phyloP scores from a whole-genome alignment of 2,797 vertebrate species.

The Hydrolagus colliei region DNA sequence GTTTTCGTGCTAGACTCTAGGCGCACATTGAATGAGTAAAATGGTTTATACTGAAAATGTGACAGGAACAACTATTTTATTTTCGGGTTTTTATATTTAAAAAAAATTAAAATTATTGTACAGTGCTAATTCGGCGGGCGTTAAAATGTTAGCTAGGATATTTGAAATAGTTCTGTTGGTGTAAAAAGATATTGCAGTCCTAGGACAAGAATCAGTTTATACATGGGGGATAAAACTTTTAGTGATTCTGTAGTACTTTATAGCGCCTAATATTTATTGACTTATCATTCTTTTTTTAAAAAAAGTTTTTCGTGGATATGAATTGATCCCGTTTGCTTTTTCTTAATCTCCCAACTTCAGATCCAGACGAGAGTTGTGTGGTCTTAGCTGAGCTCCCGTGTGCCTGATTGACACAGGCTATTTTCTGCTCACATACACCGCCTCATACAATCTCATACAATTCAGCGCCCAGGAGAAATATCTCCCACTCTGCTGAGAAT shows the following conservation, averaged over 20 bases:
- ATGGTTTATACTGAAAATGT: constrained; percentile 30
- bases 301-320: neutral
- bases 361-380: neutral
- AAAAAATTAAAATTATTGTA: constrained; percentile 7
- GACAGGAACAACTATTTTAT: constrained; percentile 20
- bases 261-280: constrained; percentile 27
- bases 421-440: constrained; percentile 12
- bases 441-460: constrained; percentile 8
- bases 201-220: constrained; percentile 10
- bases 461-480: constrained; percentile 12
- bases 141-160: constrained; percentile 7
- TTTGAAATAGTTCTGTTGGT: constrained; percentile 3
- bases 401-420: constrained; percentile 23
- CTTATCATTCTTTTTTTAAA: constrained; percentile 21
- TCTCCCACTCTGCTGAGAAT: constrained; percentile 21
- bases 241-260: constrained; percentile 21
- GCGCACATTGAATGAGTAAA: constrained; percentile 20
- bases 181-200: constrained; percentile 25
- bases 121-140: constrained; percentile 28
- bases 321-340: constrained; percentile 24
- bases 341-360: constrained; percentile 26
- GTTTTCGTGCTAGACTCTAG: constrained; percentile 22
- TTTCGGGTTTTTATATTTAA: neutral
- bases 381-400: constrained; percentile 16
- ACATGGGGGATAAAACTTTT: constrained; percentile 29